Evolutionary conservation across 2,113 vertebrate species (phyloP), one percentile per base, ranked within the genome.

Genomic region (Morone saxatilis): DNA sequence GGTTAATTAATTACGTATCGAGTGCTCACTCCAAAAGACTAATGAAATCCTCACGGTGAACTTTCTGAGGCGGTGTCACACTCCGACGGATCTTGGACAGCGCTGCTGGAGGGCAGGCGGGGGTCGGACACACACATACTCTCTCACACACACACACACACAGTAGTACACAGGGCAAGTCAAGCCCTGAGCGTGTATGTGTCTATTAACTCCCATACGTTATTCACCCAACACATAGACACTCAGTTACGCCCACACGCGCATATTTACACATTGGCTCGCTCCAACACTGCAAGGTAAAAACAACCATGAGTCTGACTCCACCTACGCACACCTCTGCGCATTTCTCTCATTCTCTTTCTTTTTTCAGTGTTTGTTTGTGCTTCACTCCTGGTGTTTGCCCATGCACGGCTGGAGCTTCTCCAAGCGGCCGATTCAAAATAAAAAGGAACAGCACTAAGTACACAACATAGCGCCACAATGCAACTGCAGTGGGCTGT

Each of bases 1-100:
- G 73, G 76, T 89, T 93, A 91, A 92, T 92, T 94, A 92, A 93
- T 92, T 90, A 89, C 76, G 81, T 89, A 91, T 92, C 80, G 78
- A 90, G 85, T 74, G 87, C 81, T 90, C 72, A 31, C 78, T 89
- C 79, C 74, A 86, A 84, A 89, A 88, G 81, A 67, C 88, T 88
- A 82, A 93, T 89, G 87, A 88, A 86, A 85, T 83, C 84, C 84
- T 88, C 16, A 1, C 14, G 4, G 59, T 80, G 88, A 86, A 92
- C 87, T 91, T 87, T 86, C 62, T 38, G 65, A 84, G 71, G 59
- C 59, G 3, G 51, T 63, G 83, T 76, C 80, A 81, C 79, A 86
- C 79, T 68, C 69, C 13, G 40, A 80, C 38, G 81, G 68, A 47
- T 84, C 78, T 74, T 79, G 57, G 78, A 81, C 84, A 54, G 36